Conservation (phyloP, 2,888 invertebrate species). For the Stegophylla sp. region DNA sequence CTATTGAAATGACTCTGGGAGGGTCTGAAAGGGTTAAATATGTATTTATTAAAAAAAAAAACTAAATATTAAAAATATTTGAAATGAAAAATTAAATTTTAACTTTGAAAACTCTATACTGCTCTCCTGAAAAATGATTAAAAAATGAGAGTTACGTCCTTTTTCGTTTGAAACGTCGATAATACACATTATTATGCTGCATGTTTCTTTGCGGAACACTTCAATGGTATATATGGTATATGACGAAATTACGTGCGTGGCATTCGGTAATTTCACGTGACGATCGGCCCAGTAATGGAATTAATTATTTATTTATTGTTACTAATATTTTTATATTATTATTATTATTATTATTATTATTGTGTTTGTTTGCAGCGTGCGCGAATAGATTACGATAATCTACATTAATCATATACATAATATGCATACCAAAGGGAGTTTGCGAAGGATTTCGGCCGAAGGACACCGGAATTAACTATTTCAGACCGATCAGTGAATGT, state of each 20-base stretch:
- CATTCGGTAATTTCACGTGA: constrained; percentile 14
- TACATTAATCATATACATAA: not conserved
- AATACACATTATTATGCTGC: too few relatives aligned
- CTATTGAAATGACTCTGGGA: too few relatives aligned
- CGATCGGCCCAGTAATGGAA: not conserved
- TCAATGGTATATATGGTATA: not conserved
- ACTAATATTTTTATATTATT: not conserved
- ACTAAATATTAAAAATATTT: too few relatives aligned
- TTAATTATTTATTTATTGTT: not conserved
- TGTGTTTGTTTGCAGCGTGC: not conserved
- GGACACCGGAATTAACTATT: not conserved
- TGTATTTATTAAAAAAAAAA: too few relatives aligned
- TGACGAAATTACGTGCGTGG: constrained; percentile 19
- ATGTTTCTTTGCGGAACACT: too few relatives aligned
- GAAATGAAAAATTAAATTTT: too few relatives aligned
- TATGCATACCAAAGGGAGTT: not conserved
- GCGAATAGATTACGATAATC: not conserved
- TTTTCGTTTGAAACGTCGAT: too few relatives aligned
- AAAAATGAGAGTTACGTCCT: too few relatives aligned
- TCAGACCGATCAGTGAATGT: not conserved
- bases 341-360: too few relatives aligned
- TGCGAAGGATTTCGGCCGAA: constrained; percentile 9
- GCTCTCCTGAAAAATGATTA: too few relatives aligned
- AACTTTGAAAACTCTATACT: too few relatives aligned
- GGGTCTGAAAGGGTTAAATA: too few relatives aligned